These are phyloP conservation scores for Arenaria interpres DNA, from an alignment of 2,113 vertebrate species.

Conservation along the genomic window DNA sequence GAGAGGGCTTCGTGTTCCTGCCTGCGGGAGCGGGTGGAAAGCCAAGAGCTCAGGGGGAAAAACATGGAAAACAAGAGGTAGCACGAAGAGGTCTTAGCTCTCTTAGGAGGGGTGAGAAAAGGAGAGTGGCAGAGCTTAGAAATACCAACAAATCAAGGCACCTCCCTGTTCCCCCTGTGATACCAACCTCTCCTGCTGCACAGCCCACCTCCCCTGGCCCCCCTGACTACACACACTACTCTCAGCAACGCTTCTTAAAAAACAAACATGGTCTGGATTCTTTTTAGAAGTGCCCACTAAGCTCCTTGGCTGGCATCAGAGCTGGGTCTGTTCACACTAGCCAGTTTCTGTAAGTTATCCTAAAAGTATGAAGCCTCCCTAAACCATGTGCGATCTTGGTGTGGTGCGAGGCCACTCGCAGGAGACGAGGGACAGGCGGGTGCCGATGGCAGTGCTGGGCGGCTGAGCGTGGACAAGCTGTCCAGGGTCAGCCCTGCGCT, in stretches of 20 bases:
- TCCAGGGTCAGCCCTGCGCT: not conserved
- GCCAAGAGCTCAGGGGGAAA: not conserved
- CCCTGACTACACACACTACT: accelerated
- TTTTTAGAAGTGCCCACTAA: accelerated
- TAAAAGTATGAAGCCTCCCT: accelerated
- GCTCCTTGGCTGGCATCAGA: not conserved
- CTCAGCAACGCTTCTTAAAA: not conserved
- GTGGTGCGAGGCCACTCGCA: accelerated
- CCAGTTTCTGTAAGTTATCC: not conserved
- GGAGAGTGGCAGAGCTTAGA: not conserved
- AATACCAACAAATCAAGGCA: accelerated
- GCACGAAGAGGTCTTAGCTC: not conserved
- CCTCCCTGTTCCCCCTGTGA: accelerated
- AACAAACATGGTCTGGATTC: accelerated
- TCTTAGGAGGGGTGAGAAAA: not conserved
- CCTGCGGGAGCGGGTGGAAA: not conserved
- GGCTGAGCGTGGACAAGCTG: accelerated
- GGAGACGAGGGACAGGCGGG: accelerated
- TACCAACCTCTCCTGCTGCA: not conserved
- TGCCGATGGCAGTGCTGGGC: accelerated
- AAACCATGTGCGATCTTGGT: accelerated
- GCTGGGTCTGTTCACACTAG: not conserved
- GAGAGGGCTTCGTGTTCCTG: accelerated
- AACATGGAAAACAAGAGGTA: accelerated
- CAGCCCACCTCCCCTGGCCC: accelerated